Evolutionary conservation across 92 coral and sea anemone genomes (phyloP).

Genomic region (Heliopora coerulea): DNA sequence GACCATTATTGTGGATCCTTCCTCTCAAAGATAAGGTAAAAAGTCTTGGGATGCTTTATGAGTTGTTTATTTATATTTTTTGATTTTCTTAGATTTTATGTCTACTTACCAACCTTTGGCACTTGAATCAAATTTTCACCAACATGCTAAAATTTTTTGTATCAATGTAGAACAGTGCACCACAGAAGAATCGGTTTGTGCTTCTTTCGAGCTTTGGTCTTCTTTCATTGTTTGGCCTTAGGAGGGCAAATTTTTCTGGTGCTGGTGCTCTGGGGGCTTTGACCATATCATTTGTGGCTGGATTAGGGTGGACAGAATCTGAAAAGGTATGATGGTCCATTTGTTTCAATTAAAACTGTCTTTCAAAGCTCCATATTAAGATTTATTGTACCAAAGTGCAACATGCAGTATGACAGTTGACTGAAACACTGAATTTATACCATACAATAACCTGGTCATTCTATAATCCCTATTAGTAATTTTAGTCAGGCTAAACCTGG

Average conservation of each 20-base stretch:
- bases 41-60: background rate
- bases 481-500: too few relatives aligned
- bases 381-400: too few relatives aligned
- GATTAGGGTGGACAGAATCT: slow-evolving; percentile 77
- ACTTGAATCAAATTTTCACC: too few relatives aligned
- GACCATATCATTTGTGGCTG: slow-evolving; percentile 85
- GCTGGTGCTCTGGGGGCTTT: slow-evolving; percentile 95
- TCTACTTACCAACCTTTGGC: too few relatives aligned
- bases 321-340: slow-evolving; percentile 61
- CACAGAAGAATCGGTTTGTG: slow-evolving; percentile 80
- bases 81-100: too few relatives aligned
- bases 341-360: background rate
- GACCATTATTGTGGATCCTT: slow-evolving; percentile 74
- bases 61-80: background rate
- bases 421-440: too few relatives aligned
- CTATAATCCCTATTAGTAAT: too few relatives aligned
- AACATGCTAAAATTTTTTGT: too few relatives aligned
- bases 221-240: slow-evolving; percentile 88
- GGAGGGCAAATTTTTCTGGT: slow-evolving; percentile 82
- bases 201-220: slow-evolving; percentile 79
- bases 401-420: too few relatives aligned
- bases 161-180: slow-evolving; percentile 20
- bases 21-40: slow-evolving; percentile 81
- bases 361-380: too few relatives aligned
- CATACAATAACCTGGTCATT: too few relatives aligned